Base-by-base conservation (phyloP, 2,888 invertebrate species). In the Zelleria hepariella region DNA sequence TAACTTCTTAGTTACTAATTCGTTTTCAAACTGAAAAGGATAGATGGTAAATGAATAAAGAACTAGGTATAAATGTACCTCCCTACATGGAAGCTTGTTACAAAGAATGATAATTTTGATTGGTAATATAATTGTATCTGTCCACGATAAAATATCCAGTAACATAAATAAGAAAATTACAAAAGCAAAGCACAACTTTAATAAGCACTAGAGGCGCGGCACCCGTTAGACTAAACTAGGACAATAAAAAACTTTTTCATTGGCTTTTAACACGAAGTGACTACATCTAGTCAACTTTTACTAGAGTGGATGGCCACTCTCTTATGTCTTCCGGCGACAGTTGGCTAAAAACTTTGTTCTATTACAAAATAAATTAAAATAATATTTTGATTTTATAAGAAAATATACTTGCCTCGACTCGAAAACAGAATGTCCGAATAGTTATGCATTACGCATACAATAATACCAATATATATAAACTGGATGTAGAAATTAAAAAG, bases 141-240 rank as follows among this genome's bases (percentile, higher is more conserved):
- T n/a, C n/a, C n/a, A n/a, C n/a, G n/a, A n/a, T n/a, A n/a, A n/a
- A n/a, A n/a, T n/a, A n/a, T n/a, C n/a, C n/a, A n/a, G n/a, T n/a
- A n/a, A n/a, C n/a, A 15, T 1, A 10, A 10, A 42, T 15, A 42
- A 15, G 10, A 49, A 49, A 49, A 3, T n/a, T 20, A n/a, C 49
- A 49, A 55, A 60, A 42, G 66, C 67, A 65, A 65, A 71, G 69
- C 73, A 77, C 73, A 77, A 72, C 65, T n/a, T n/a, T n/a, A n/a
- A n/a, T 70, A 74, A 72, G 73, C 70, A 72, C 73, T 76, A 76
- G 72, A 21, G n/a, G 49, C 76, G 76, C 79, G 78, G 75, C 77
- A 82, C 74, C 77, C 8, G 15, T 78, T 85, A 85, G 86, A 86
- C 85, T 86, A 73, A 81, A 84, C 80, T 86, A 82, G 79, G 87